Percentiles rank a stretch among this genome's conserved stretches.
phyloP scores from a whole-genome alignment of 1,140 invertebrate species.

The Diorhabda elongata region DNA sequence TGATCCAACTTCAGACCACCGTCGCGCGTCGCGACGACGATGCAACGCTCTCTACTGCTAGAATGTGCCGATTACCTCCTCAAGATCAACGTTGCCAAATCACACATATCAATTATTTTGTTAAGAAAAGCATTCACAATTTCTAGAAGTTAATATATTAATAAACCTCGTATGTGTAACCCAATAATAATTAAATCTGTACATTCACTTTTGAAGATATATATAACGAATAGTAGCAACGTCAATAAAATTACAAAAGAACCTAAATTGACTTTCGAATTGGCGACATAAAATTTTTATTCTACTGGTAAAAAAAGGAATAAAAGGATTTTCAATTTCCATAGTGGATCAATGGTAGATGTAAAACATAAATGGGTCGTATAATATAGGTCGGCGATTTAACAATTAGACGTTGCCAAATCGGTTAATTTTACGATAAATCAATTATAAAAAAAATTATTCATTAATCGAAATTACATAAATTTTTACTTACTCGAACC shows the following conservation, averaged over 20 bases:
- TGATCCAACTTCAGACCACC: neutral
- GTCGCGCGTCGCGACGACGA: slow-evolving; percentile 6
- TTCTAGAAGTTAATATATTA: too few relatives aligned
- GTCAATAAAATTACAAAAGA: neutral
- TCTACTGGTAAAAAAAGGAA: neutral
- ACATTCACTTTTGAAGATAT: too few relatives aligned
- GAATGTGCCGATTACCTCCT: neutral
- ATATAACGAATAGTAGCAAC: too few relatives aligned
- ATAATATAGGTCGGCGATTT: neutral
- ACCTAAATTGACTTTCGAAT: neutral
- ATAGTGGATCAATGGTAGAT: neutral
- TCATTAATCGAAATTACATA: neutral
- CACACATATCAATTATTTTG: too few relatives aligned
- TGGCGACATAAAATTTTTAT: slow-evolving; percentile 3
- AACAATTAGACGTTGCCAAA: neutral
- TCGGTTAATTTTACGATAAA: neutral
- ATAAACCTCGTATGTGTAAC: too few relatives aligned
- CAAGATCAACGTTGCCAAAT: neutral
- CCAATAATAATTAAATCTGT: too few relatives aligned
- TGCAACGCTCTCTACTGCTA: slow-evolving; percentile 7
- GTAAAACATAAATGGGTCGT: neutral
- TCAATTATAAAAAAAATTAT: neutral
- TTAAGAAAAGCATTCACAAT: too few relatives aligned
- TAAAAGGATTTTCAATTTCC: neutral
- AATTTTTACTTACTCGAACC: slow-evolving; percentile 36